phyloP scores from a whole-genome alignment of 2,888 invertebrate species.

The Sinotaia quadrata region DNA sequence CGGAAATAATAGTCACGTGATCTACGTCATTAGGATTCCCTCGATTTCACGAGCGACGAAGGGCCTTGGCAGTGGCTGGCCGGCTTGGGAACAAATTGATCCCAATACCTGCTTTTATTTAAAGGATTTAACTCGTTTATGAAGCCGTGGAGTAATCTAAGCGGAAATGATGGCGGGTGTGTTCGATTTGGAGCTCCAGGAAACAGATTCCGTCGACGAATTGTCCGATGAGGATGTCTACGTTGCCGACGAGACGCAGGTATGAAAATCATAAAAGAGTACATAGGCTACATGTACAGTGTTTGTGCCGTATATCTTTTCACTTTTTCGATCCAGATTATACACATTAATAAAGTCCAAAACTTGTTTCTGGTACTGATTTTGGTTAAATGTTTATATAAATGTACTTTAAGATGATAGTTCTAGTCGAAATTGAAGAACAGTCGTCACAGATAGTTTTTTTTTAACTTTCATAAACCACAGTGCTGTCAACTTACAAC shows the following conservation, averaged over 20 bases:
- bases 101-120: conserved; percentile 26
- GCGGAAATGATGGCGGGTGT: conserved; percentile 78
- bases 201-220: conserved; percentile 71
- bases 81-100: conserved; percentile 12
- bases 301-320: too few relatives aligned
- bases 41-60: conserved; percentile 46
- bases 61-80: conserved; percentile 29
- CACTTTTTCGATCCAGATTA: too few relatives aligned
- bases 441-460: too few relatives aligned
- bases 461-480: too few relatives aligned
- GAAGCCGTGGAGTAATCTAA: conserved; percentile 30
- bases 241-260: conserved; percentile 74
- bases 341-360: too few relatives aligned
- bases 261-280: conserved; percentile 5
- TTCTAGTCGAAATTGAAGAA: too few relatives aligned
- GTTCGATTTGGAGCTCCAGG: conserved; percentile 91
- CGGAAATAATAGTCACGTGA: conserved; percentile 55
- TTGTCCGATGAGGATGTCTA: conserved; percentile 88
- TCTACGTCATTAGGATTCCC: conserved; percentile 65
- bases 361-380: too few relatives aligned
- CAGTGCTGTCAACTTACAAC: too few relatives aligned
- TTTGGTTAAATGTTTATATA: too few relatives aligned
- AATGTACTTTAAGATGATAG: too few relatives aligned
- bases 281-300: too few relatives aligned
- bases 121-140: conserved; percentile 33